Evolutionary conservation across 1,140 invertebrate species (phyloP).

Genomic region (Thaumatotibia leucotreta): DNA sequence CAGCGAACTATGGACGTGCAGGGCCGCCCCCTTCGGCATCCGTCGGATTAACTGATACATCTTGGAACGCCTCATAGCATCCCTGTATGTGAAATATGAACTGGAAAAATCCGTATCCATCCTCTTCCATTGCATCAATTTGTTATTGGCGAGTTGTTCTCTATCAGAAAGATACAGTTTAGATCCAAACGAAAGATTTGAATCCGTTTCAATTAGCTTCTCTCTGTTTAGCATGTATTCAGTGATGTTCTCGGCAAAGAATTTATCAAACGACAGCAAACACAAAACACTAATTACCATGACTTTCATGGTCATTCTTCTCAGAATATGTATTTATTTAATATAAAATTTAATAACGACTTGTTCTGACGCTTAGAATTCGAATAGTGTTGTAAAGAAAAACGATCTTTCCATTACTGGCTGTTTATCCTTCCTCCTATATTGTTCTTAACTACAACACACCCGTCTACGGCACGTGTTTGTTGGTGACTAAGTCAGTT

Average conservation of each 20-base stretch:
- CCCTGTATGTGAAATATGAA: not conserved
- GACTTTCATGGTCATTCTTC: too few species aligned
- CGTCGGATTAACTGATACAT: constrained; percentile 17
- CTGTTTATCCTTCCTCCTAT: too few species aligned
- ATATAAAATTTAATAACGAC: too few species aligned
- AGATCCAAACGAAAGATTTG: not conserved
- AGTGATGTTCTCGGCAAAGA: not conserved
- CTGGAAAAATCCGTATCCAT: not conserved
- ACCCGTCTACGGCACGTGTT: too few species aligned
- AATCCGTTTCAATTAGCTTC: not conserved
- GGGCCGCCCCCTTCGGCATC: constrained; percentile 80
- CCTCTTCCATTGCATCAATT: not conserved
- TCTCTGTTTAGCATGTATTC: not conserved
- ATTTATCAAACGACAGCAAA: not conserved
- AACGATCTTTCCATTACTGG: too few species aligned
- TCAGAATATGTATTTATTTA: too few species aligned
- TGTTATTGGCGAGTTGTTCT: not conserved
- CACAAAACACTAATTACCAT: not conserved
- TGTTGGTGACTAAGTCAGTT: too few species aligned
- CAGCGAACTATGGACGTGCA: constrained; percentile 81
- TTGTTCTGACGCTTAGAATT: too few species aligned
- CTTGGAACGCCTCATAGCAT: not conserved
- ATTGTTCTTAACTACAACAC: too few species aligned
- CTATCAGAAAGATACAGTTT: not conserved
- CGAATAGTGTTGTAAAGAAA: too few species aligned